Percentiles rank a stretch among this genome's conserved stretches.
Conservation (phyloP, 2,888 invertebrate genomes). For the Cosmia trapezina region DNA sequence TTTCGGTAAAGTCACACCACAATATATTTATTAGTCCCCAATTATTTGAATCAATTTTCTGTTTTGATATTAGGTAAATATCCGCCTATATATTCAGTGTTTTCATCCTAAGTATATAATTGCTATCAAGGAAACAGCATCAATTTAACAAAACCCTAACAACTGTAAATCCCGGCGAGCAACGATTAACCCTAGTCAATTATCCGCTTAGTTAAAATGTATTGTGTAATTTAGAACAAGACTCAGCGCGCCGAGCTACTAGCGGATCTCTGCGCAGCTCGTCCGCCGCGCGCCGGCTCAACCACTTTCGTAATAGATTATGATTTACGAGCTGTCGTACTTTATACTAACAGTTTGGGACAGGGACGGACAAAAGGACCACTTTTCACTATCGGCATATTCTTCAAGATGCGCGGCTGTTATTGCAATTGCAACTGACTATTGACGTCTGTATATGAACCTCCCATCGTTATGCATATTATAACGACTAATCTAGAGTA, state of each 20-base stretch:
- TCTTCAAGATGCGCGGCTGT: background rate
- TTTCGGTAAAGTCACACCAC: background rate
- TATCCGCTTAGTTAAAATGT: conserved; percentile 54
- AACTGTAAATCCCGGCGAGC: conserved; percentile 38
- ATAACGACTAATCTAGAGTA: background rate
- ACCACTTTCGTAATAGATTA: conserved; percentile 59
- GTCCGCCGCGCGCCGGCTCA: conserved; percentile 10
- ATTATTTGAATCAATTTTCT: background rate
- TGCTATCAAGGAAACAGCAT: background rate
- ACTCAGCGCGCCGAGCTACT: conserved; percentile 13
- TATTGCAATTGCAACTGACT: background rate
- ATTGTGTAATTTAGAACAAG: conserved; percentile 50
- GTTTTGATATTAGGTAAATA: background rate
- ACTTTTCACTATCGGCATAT: background rate
- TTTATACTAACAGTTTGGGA: conserved; percentile 6
- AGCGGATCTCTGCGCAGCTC: conserved; percentile 26
- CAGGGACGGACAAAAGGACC: conserved; percentile 12
- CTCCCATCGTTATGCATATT: background rate
- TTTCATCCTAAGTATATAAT: background rate
- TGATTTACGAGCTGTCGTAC: conserved; percentile 55
- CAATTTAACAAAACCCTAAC: conserved; percentile 42
- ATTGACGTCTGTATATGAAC: too few species aligned
- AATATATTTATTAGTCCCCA: background rate
- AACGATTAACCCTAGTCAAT: conserved; percentile 49
- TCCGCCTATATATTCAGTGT: too few species aligned